Percentiles rank a stretch among this genome's conserved stretches.
Evolutionary conservation across 2,113 vertebrate genomes (phyloP).

Genomic region (Colaptes auratus): DNA sequence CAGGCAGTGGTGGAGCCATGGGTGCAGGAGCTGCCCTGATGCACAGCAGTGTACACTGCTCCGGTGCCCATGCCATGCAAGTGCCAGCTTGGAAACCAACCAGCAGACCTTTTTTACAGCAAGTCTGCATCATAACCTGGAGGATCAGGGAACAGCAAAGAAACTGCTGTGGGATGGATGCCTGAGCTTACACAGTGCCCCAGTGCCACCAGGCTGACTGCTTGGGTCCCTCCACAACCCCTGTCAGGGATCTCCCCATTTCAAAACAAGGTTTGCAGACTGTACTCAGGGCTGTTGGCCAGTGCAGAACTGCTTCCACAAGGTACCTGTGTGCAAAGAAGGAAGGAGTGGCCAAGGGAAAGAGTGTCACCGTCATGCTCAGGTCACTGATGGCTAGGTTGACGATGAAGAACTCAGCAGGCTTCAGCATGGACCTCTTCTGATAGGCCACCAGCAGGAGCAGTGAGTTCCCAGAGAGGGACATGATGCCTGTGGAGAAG

Average conservation of each 20-base stretch:
- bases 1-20: accelerated
- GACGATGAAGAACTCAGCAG: conserved; percentile 86
- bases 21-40: not conserved
- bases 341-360: conserved; percentile 84
- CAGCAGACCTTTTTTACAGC: not conserved
- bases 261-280: not conserved
- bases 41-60: accelerated
- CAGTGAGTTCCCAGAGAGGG: conserved; percentile 81
- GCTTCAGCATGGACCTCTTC: conserved; percentile 85
- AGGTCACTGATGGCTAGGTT: conserved; percentile 88
- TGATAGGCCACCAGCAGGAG: conserved; percentile 85
- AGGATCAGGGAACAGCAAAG: not conserved
- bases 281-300: accelerated
- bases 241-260: not conserved
- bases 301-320: accelerated
- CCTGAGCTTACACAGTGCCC: not conserved
- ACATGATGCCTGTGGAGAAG: conserved; percentile 46
- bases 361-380: conserved; percentile 81
- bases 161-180: not conserved
- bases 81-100: not conserved
- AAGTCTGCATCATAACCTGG: not conserved
- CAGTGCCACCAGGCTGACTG: not conserved
- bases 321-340: conserved; percentile 84
- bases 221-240: not conserved
- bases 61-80: accelerated